Evolutionary conservation across 2,888 invertebrate species (phyloP).

Genomic region (Neelides folsomi): DNA sequence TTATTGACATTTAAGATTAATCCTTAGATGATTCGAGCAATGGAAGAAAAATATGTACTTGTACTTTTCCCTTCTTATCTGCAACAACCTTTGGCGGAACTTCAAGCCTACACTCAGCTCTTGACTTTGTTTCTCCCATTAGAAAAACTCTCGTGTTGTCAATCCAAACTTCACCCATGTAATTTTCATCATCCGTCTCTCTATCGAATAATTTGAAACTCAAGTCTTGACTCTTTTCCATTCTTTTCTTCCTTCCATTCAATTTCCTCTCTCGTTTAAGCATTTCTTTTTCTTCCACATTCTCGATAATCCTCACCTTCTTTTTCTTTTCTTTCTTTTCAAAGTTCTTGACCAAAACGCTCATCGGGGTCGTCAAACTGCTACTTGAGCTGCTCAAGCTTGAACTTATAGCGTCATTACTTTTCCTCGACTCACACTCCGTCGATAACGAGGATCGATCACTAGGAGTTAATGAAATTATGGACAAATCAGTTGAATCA

Average conservation of each 20-base stretch:
- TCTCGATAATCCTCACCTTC: conserved; percentile 8
- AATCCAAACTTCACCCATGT: conserved; percentile 19
- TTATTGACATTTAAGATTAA: too few relatives aligned
- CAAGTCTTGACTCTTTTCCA: conserved; percentile 1
- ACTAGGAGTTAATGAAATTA: not conserved
- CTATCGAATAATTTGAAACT: not conserved
- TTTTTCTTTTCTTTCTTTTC: conserved; percentile 1
- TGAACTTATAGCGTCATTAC: not conserved
- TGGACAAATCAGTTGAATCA: not conserved
- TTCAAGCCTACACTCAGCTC: conserved; percentile 22
- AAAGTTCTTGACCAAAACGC: not conserved
- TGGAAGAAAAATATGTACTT: conserved; percentile 30
- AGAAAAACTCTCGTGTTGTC: conserved; percentile 23
- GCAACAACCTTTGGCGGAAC: conserved; percentile 7
- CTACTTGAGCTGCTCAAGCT: not conserved
- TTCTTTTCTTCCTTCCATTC: not conserved
- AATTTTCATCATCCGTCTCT: not conserved
- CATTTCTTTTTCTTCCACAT: conserved; percentile 3
- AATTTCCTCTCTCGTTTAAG: conserved; percentile 4
- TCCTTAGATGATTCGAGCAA: conserved; percentile 15
- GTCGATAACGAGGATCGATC: not conserved
- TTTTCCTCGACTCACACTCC: not conserved
- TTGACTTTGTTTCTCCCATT: conserved; percentile 23
- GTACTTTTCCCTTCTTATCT: conserved; percentile 18
- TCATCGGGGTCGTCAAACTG: too few relatives aligned